phyloP scores from a whole-genome alignment of 1,140 invertebrate species.

The Popillia japonica region DNA sequence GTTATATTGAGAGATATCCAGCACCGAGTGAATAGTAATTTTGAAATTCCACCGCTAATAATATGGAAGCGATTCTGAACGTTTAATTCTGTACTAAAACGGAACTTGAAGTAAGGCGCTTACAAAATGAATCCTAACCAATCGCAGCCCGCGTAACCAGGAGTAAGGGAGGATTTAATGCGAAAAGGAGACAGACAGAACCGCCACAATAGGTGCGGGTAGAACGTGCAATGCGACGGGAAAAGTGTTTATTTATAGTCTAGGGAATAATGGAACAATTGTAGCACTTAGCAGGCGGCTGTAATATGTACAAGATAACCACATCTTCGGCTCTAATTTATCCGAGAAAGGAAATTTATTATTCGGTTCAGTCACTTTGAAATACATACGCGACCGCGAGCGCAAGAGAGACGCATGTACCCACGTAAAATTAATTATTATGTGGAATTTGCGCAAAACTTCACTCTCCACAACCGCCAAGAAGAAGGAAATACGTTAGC shows the following conservation, averaged over 20 bases:
- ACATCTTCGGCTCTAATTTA: constrained; percentile 46
- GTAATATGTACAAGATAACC: constrained; percentile 45
- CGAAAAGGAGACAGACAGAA: neutral
- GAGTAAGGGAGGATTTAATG: constrained; percentile 25
- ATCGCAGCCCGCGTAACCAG: neutral
- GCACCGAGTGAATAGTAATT: constrained; percentile 20
- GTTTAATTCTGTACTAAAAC: neutral
- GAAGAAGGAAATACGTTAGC: constrained; percentile 11
- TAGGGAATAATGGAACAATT: constrained; percentile 47
- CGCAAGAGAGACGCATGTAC: constrained; percentile 22
- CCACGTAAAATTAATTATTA: constrained; percentile 47
- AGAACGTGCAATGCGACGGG: constrained; percentile 27
- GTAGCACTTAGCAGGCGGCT: constrained; percentile 45
- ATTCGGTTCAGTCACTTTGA: constrained; percentile 44
- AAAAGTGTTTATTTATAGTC: constrained; percentile 47
- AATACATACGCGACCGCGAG: constrained; percentile 26
- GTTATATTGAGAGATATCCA: constrained; percentile 27
- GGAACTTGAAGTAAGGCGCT: constrained; percentile 3
- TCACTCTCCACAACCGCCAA: constrained; percentile 22
- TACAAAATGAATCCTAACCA: constrained; percentile 27
- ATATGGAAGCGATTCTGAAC: neutral
- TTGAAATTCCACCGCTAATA: constrained; percentile 31
- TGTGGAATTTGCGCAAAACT: constrained; percentile 41
- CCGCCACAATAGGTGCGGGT: constrained; percentile 17
- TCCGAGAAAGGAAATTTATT: constrained; percentile 46